These are phyloP conservation scores for Carapus acus DNA, from an alignment of 2,797 vertebrate species.

Conservation along the genomic window DNA sequence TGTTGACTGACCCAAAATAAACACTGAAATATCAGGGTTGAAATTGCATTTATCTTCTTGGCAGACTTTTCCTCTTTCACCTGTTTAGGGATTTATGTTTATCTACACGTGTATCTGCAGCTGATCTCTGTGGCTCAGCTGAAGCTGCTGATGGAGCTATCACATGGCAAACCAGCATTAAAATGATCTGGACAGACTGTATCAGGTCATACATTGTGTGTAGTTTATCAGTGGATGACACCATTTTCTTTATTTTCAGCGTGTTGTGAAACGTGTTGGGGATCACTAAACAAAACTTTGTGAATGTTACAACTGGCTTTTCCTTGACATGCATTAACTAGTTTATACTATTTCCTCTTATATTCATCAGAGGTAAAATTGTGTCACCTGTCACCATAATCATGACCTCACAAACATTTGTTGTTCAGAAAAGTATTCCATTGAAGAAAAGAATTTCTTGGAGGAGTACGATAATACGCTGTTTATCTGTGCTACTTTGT, in stretches of 20 bases:
- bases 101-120: conserved; percentile 38
- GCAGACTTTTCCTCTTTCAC: conserved; percentile 25
- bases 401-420: conserved; percentile 25
- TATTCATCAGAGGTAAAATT: conserved; percentile 44
- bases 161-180: conserved; percentile 17
- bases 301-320: conserved; percentile 74
- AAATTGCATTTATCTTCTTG: conserved; percentile 27
- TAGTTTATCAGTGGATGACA: conserved; percentile 39
- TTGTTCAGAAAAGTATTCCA: conserved; percentile 34
- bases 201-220: conserved; percentile 19
- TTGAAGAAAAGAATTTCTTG: conserved; percentile 40
- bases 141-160: conserved; percentile 9
- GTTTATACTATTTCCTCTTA: conserved; percentile 64
- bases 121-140: conserved; percentile 23
- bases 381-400: conserved; percentile 13
- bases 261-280: conserved; percentile 38
- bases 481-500: too few species aligned
- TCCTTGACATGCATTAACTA: conserved; percentile 54
- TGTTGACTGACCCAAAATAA: conserved; percentile 49
- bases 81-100: conserved; percentile 41
- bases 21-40: conserved; percentile 30
- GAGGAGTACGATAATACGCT: conserved; percentile 21
- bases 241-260: conserved; percentile 34
- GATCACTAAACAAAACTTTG: conserved; percentile 59
- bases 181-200: conserved; percentile 18